phyloP scores from a whole-genome alignment of 2,888 invertebrate genomes.

The Fissipunctia ypsillon region DNA sequence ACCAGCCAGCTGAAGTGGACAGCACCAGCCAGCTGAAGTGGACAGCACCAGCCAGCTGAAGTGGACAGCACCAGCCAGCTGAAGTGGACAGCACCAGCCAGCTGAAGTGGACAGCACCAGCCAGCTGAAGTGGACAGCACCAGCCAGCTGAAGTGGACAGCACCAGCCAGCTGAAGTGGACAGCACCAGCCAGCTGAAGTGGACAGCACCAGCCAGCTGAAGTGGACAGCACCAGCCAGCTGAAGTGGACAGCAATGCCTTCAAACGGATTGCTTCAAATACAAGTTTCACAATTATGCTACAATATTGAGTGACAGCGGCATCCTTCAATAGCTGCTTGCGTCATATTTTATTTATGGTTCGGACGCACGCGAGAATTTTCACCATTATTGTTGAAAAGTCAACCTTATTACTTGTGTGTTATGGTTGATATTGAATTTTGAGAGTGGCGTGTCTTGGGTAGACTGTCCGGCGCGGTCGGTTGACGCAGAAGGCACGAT shows the following conservation, averaged over 20 bases:
- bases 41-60: constrained; percentile 3
- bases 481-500: constrained; percentile 70
- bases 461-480: constrained; percentile 58
- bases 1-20: background rate
- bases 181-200: constrained; percentile 3
- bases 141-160: constrained; percentile 2
- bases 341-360: constrained; percentile 70
- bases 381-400: constrained; percentile 12
- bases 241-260: constrained; percentile 14
- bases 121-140: constrained; percentile 1
- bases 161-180: background rate
- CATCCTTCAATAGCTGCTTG: constrained; percentile 67
- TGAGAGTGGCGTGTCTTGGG: background rate
- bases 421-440: constrained; percentile 18
- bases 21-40: background rate
- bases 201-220: constrained; percentile 2
- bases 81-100: constrained; percentile 1
- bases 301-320: constrained; percentile 61
- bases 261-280: constrained; percentile 32
- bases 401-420: background rate
- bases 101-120: constrained; percentile 1
- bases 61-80: constrained; percentile 4
- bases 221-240: constrained; percentile 4
- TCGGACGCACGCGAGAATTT: constrained; percentile 33
- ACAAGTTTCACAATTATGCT: constrained; percentile 29